Conservation (phyloP, 2,888 invertebrate species). For the Steinernema hermaphroditum region DNA sequence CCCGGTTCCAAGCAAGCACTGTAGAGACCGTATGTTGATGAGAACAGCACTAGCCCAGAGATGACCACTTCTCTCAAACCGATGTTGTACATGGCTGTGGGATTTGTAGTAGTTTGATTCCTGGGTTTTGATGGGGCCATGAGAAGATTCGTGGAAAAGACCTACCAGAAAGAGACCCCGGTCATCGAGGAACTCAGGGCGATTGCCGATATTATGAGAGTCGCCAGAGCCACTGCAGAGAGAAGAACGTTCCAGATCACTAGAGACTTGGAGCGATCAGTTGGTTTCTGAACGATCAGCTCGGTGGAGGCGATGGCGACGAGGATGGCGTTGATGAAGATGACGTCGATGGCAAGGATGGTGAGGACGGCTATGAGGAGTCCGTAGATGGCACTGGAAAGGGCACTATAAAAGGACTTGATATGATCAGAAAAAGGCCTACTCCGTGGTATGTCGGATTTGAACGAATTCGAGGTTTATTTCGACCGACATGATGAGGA, state of each 20-base stretch:
- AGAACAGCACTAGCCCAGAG: slow-evolving; percentile 33
- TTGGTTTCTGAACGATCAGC: slow-evolving; percentile 21
- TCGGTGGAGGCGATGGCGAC: slow-evolving; percentile 35
- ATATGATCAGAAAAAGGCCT: not conserved
- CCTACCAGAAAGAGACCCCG: slow-evolving; percentile 5
- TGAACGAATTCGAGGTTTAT: slow-evolving; percentile 36
- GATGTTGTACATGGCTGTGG: slow-evolving; percentile 37
- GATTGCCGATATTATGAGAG: slow-evolving; percentile 25
- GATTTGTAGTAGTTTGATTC: slow-evolving; percentile 32
- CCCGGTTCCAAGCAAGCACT: slow-evolving; percentile 29
- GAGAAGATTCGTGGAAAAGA: too few species aligned
- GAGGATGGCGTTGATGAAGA: slow-evolving; percentile 36
- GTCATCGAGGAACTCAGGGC: slow-evolving; percentile 11
- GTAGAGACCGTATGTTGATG: slow-evolving; percentile 28
- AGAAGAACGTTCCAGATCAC: slow-evolving; percentile 37
- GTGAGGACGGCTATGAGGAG: slow-evolving; percentile 36
- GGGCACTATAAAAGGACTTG: not conserved
- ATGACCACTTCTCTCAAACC: slow-evolving; percentile 42
- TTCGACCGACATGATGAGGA: slow-evolving; percentile 40
- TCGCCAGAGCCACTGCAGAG: slow-evolving; percentile 33
- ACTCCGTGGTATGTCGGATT: not conserved
- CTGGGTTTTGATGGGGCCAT: too few species aligned
- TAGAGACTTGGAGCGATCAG: slow-evolving; percentile 29
- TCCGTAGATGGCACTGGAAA: slow-evolving; percentile 35
- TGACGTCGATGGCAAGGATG: slow-evolving; percentile 37